A percentile compares a stretch with the other conserved stretches of the same genome.
Evolutionary conservation across 2,888 invertebrate genomes (phyloP).

Genomic region (Mesoligia furuncula): DNA sequence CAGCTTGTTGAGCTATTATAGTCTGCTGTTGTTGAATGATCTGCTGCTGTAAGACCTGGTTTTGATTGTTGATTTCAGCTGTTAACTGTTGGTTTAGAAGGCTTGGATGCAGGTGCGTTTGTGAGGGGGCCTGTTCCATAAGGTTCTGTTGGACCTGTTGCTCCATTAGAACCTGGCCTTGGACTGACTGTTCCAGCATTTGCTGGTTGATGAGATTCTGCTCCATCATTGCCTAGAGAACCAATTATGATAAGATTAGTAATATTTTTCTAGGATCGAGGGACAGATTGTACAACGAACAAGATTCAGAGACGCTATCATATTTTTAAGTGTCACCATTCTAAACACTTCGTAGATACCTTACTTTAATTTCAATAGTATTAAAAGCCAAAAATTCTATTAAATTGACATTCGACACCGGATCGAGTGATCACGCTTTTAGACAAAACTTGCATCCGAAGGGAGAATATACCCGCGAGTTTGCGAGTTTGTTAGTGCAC

Average conservation of each 20-base stretch:
- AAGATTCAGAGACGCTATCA: not conserved
- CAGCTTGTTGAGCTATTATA: slow-evolving; percentile 87
- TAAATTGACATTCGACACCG: not conserved
- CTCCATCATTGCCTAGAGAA: slow-evolving; percentile 83
- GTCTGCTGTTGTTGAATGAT: slow-evolving; percentile 88
- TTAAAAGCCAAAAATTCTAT: not conserved
- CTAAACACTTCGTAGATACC: not conserved
- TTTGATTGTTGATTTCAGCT: slow-evolving; percentile 85
- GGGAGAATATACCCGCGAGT: not conserved
- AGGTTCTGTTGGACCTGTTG: slow-evolving; percentile 80
- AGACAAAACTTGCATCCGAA: too few species aligned
- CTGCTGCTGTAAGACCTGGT: slow-evolving; percentile 89
- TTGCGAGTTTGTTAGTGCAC: too few species aligned
- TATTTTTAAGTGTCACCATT: not conserved
- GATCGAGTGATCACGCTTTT: not conserved
- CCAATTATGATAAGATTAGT: not conserved
- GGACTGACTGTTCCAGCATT: slow-evolving; percentile 84
- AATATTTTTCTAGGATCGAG: not conserved
- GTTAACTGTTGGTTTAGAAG: slow-evolving; percentile 82
- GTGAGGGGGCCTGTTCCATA: slow-evolving; percentile 77
- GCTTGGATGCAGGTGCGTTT: slow-evolving; percentile 79
- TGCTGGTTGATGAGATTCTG: slow-evolving; percentile 88
- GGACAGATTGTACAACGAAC: not conserved
- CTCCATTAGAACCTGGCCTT: slow-evolving; percentile 80
- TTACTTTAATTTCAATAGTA: not conserved